Base-by-base conservation (phyloP, 2,113 vertebrate species). In the Okapia johnstoni region DNA sequence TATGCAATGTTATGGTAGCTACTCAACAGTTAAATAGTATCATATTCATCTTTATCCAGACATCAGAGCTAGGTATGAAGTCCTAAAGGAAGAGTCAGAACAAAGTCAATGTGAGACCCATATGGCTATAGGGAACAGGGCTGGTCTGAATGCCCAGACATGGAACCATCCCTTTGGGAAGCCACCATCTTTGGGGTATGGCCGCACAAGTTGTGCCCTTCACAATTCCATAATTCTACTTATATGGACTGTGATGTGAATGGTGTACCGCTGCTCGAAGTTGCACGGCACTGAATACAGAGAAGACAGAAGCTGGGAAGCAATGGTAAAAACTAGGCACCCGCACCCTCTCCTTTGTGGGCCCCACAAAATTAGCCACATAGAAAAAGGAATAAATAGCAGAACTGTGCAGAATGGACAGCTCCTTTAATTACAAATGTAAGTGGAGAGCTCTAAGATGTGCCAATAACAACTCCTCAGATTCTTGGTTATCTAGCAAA, bases 401-500 rank as follows among this genome's bases (percentile, higher is more conserved):
- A 90, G n/a, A 83, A 80, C 17, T 85, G 16, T 63, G 21, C 55
- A 28, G n/a, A 33, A 11, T 52, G 30, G 43, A 85, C 14, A 85
- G 36, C 25, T 84, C 40, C 30, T 79, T 86, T 91, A 90, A 52
- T 25, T 25, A 36, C 26, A 85, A 40, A 3, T 61, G 60, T 50
- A 92, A 83, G 76, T 23, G 60, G 33, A 63, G 36, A 77, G 9
- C 63, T 61, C 57, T 54, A 85, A 60, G 21, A 87, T 83, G 14
- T 11, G 87, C n/a, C 54, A 19, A 25, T 48, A 87, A 79, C 33
- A 76, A 23, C 90, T 89, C 85, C 21, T 84, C 40, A 46, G 43
- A 80, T 90, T 91, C 57, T 87, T 80, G 26, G 11, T 94, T 96
- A 30, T 89, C 93, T 92, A 94, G 86, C 33, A 94, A 96, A 86